Conservation (phyloP, 1,140 invertebrate genomes). For the Pantala flavescens region DNA sequence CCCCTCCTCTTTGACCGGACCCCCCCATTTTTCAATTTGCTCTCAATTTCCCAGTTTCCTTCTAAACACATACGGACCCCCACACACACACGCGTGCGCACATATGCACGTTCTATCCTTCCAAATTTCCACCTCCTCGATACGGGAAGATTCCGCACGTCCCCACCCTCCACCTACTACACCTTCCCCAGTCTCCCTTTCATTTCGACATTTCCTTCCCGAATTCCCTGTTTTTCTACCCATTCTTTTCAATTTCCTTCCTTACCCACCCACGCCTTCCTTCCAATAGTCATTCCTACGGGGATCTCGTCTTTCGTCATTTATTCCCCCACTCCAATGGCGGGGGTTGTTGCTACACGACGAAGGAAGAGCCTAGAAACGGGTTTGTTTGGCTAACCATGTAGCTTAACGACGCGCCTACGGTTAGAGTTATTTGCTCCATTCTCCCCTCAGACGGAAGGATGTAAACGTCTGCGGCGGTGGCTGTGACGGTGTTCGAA, state of each 20-base stretch:
- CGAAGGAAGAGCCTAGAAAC: no score
- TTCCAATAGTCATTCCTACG: no score
- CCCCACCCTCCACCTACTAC: neutral
- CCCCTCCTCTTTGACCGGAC: neutral
- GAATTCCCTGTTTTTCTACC: neutral
- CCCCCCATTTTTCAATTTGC: constrained; percentile 4
- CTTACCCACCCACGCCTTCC: neutral
- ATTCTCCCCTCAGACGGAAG: no score
- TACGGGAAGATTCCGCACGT: neutral
- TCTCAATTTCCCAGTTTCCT: neutral
- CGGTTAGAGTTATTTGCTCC: no score
- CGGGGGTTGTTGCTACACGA: no score
- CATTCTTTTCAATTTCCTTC: constrained; percentile 2
- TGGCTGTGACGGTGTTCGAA: no score
- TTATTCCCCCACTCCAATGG: no score
- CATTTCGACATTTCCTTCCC: neutral
- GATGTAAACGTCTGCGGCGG: no score
- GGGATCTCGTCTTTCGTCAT: no score
- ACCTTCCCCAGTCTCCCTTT: neutral
- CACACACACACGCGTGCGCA: neutral
- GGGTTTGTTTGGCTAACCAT: no score
- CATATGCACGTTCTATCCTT: neutral
- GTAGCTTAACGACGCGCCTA: no score
- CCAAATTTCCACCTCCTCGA: neutral
- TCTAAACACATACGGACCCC: neutral